phyloP scores from a whole-genome alignment of 2,888 invertebrate species.

The Nephrotoma flavescens region DNA sequence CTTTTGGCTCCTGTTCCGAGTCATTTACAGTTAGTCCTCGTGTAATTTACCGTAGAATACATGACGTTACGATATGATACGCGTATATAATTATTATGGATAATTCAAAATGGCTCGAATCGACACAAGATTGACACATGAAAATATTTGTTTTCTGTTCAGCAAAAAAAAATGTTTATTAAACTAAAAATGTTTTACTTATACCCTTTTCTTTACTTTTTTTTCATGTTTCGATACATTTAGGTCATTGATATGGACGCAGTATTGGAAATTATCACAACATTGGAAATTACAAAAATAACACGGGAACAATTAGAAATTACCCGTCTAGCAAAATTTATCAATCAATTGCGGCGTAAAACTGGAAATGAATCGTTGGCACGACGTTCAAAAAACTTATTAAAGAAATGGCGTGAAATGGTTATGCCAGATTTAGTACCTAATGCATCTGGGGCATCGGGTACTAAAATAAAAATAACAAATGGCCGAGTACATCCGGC shows the following conservation, averaged over 20 bases:
- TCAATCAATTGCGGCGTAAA: slow-evolving; percentile 81
- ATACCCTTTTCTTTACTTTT: not conserved
- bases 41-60: not conserved
- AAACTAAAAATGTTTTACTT: not conserved
- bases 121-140: not conserved
- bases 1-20: not conserved
- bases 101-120: not conserved
- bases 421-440: slow-evolving; percentile 40
- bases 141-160: not conserved
- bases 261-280: slow-evolving; percentile 84
- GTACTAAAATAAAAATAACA: not conserved
- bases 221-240: slow-evolving; percentile 21
- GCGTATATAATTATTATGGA: not conserved
- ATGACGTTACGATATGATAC: not conserved
- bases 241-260: slow-evolving; percentile 91
- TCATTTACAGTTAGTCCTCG: not conserved
- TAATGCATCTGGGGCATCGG: not conserved
- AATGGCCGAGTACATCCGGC: not conserved
- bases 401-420: slow-evolving; percentile 85
- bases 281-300: slow-evolving; percentile 69
- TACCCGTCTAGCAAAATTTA: slow-evolving; percentile 84
- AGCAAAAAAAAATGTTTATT: not conserved
- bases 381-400: slow-evolving; percentile 77
- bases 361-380: slow-evolving; percentile 73
- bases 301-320: slow-evolving; percentile 29